Evolutionary conservation across 2,888 invertebrate species (phyloP).

Genomic region (Chrysomela aeneicollis): DNA sequence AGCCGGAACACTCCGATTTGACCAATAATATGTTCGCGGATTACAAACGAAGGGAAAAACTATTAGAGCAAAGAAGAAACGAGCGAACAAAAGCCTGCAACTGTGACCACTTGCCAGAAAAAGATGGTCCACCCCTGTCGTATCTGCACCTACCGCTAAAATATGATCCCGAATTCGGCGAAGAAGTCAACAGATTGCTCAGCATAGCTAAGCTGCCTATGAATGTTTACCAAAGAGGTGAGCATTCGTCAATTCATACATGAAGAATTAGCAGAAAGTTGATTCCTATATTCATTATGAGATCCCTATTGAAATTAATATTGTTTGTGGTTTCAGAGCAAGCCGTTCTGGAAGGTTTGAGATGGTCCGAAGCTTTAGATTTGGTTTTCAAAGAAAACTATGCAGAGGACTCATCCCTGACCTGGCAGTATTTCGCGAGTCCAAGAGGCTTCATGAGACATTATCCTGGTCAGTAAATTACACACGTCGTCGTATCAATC

Average conservation of each 20-base stretch:
- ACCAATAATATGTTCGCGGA: conserved; percentile 39
- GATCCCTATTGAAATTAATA: not conserved
- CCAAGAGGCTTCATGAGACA: conserved; percentile 95
- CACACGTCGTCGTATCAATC: too few relatives aligned
- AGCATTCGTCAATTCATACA: too few relatives aligned
- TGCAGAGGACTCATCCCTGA: conserved; percentile 84
- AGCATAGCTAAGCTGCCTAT: conserved; percentile 93
- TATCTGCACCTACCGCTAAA: conserved; percentile 65
- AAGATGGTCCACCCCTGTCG: conserved; percentile 61
- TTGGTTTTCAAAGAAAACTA: conserved; percentile 87
- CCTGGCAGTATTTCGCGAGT: conserved; percentile 99
- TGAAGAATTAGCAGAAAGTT: too few relatives aligned
- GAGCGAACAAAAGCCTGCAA: conserved; percentile 40
- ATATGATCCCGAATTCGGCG: conserved; percentile 77
- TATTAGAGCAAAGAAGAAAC: conserved; percentile 35
- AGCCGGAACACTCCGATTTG: conserved; percentile 34
- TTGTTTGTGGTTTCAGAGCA: conserved; percentile 65
- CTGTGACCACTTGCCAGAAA: conserved; percentile 40
- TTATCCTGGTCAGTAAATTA: conserved; percentile 79
- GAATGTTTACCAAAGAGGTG: conserved; percentile 89
- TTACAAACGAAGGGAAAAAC: conserved; percentile 31
- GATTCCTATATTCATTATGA: not conserved
- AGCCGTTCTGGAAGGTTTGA: conserved; percentile 86
- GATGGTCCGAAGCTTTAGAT: conserved; percentile 95
- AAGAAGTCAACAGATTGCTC: conserved; percentile 75